Evolutionary conservation across 2,113 vertebrate genomes (phyloP).

Genomic region (Dasyurus viverrinus): DNA sequence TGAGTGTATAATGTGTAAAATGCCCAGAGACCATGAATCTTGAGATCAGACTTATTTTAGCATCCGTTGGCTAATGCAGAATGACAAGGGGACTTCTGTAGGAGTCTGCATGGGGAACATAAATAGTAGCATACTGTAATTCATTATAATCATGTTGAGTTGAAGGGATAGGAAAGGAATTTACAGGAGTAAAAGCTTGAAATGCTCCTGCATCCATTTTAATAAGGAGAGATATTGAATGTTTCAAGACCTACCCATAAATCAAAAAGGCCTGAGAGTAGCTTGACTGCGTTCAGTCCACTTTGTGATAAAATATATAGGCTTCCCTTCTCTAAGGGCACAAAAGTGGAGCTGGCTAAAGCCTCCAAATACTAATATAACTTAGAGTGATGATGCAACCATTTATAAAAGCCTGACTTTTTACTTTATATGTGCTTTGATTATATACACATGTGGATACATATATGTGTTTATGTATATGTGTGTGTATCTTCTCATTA

Average conservation of each 20-base stretch:
- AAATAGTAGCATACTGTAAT: slow-evolving; percentile 57
- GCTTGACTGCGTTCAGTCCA: slow-evolving; percentile 2
- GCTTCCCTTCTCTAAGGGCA: not conserved
- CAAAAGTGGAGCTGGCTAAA: not conserved
- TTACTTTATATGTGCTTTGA: not conserved
- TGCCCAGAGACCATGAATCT: slow-evolving; percentile 30
- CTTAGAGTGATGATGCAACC: not conserved
- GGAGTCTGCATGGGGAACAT: slow-evolving; percentile 44
- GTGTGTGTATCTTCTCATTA: not conserved
- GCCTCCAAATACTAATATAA: not conserved
- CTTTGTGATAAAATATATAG: slow-evolving; percentile 15
- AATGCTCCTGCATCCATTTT: slow-evolving; percentile 52
- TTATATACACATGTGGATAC: not conserved
- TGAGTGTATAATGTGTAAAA: slow-evolving; percentile 59
- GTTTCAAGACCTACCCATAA: slow-evolving; percentile 62
- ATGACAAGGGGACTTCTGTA: slow-evolving; percentile 60
- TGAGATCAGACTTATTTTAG: slow-evolving; percentile 53
- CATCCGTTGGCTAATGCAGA: slow-evolving; percentile 58
- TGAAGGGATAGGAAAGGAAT: slow-evolving; percentile 71
- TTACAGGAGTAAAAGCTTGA: slow-evolving; percentile 61
- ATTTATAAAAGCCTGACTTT: not conserved
- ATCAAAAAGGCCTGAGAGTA: slow-evolving; percentile 56
- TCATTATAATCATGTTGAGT: slow-evolving; percentile 61
- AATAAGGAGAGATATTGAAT: slow-evolving; percentile 56
- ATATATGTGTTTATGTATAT: not conserved